Conservation (phyloP, 2,113 vertebrate genomes). For the Leucoraja erinaceus region DNA sequence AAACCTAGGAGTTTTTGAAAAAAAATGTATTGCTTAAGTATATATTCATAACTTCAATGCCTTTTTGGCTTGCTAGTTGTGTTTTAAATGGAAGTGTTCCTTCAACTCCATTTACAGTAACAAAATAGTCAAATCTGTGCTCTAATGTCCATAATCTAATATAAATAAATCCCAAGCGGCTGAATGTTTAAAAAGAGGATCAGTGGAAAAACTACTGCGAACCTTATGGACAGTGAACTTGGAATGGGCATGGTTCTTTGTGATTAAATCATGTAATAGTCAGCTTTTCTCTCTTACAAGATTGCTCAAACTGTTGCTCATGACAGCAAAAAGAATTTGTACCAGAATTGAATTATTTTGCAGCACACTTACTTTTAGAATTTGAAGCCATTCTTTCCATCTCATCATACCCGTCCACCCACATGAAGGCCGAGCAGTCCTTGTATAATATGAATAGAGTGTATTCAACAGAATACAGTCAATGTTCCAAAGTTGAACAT, state of each 20-base stretch:
- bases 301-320: background rate
- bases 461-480: background rate
- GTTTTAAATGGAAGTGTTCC: background rate
- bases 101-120: constrained; percentile 16
- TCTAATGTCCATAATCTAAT: background rate
- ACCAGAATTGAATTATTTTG: background rate
- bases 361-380: background rate
- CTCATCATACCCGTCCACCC: background rate
- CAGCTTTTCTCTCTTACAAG: background rate
- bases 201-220: background rate
- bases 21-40: background rate
- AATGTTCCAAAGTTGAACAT: background rate
- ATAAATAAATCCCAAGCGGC: background rate
- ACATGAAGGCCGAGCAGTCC: background rate
- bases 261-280: background rate
- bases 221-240: background rate
- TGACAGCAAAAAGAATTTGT: background rate
- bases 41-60: background rate
- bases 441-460: background rate
- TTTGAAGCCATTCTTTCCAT: background rate
- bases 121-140: background rate
- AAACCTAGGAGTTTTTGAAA: background rate
- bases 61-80: background rate
- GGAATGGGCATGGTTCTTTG: background rate
- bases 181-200: background rate